Percentiles rank a stretch among this genome's conserved stretches.
These are phyloP conservation scores for Chamaetylas fuelleborni DNA, from an alignment of 2,113 vertebrate genomes.

Conservation along the genomic window DNA sequence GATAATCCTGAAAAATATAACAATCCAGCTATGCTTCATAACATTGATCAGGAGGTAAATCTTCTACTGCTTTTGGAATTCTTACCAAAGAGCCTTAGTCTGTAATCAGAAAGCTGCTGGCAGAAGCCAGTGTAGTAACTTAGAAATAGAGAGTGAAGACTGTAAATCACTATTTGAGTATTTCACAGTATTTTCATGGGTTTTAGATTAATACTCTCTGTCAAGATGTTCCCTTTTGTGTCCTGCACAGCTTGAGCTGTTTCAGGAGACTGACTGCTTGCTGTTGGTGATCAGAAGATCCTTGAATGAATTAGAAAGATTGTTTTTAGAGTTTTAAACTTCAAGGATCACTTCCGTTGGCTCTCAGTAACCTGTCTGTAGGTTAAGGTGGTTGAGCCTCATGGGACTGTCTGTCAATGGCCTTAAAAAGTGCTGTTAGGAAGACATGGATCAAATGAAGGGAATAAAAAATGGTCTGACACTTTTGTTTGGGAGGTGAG, in stretches of 20 bases:
- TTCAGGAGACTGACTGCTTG: neutral
- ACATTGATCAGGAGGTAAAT: constrained; percentile 97
- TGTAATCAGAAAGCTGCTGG: neutral
- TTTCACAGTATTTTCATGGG: neutral
- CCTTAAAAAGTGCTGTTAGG: neutral
- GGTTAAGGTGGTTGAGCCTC: neutral
- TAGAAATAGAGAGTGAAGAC: neutral
- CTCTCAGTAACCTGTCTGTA: neutral
- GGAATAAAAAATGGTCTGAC: neutral
- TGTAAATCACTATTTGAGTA: neutral
- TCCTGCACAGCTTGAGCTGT: neutral
- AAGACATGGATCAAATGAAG: neutral
- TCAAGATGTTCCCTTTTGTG: neutral
- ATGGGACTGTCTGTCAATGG: neutral
- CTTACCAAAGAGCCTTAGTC: neutral
- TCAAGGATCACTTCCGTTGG: neutral
- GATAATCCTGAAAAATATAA: constrained; percentile 99
- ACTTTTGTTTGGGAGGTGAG: neutral
- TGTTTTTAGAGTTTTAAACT: neutral
- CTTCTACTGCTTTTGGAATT: neutral
- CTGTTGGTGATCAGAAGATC: neutral
- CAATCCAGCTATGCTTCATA: constrained; percentile 99
- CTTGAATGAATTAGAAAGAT: neutral
- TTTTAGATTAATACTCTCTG: neutral
- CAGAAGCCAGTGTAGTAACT: neutral